Evolutionary conservation across 2,797 vertebrate species (phyloP).

Genomic region (Sebastes steindachneri): DNA sequence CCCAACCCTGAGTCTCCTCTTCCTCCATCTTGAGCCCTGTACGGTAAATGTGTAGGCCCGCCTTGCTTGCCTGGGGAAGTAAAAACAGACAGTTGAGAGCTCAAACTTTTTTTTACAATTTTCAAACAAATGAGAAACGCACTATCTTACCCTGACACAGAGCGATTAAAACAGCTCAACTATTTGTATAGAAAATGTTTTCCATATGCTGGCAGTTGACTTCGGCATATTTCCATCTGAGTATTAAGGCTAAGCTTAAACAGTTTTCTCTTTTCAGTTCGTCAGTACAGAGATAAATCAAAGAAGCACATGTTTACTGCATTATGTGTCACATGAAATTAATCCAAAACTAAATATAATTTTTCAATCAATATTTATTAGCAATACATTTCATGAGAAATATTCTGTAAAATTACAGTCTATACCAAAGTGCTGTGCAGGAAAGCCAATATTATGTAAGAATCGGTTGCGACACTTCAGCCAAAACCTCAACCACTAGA

Average conservation of each 20-base stretch:
- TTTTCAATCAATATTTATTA: not conserved
- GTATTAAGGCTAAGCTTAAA: not conserved
- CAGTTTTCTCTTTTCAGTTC: not conserved
- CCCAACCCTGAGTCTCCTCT: conserved; percentile 91
- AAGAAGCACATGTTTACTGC: not conserved
- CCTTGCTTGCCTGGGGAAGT: conserved; percentile 87
- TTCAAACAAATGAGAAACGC: not conserved
- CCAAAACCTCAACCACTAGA: not conserved
- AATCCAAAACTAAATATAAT: not conserved
- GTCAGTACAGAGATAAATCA: not conserved
- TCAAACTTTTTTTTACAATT: not conserved
- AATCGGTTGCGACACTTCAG: not conserved
- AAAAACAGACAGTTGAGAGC: not conserved
- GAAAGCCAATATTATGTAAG: not conserved
- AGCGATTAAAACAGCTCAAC: not conserved
- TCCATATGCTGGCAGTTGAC: not conserved
- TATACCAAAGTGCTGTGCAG: not conserved
- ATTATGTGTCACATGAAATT: not conserved
- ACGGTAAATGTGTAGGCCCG: conserved; percentile 90
- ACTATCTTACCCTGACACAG: not conserved
- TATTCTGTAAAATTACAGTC: not conserved
- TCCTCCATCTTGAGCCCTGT: conserved; percentile 91
- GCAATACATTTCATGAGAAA: not conserved
- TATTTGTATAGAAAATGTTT: not conserved
- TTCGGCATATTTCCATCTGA: not conserved